A percentile compares a stretch with the other conserved stretches of the same genome.
Conservation (phyloP, 2,797 vertebrate genomes). For the Periparus ater region DNA sequence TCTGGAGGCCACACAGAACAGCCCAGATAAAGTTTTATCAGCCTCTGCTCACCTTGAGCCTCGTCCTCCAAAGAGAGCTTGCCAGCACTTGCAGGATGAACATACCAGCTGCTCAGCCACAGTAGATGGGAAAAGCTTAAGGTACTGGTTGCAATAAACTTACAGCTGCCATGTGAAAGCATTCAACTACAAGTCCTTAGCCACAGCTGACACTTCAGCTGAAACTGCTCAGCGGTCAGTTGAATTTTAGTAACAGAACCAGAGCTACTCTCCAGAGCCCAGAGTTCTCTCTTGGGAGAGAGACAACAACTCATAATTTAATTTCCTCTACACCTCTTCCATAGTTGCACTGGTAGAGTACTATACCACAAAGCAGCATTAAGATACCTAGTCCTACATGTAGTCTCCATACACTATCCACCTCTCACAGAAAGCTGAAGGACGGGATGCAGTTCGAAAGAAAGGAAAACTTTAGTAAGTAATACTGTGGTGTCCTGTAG, state of each 20-base stretch:
- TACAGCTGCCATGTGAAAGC: neutral
- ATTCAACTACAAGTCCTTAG: neutral
- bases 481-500: neutral
- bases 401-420: neutral
- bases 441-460: neutral
- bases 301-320: neutral
- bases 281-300: neutral
- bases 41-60: neutral
- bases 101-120: neutral
- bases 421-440: neutral
- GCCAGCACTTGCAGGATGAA: neutral
- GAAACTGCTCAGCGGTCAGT: neutral
- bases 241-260: neutral
- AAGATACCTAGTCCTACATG: neutral
- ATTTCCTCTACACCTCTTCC: neutral
- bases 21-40: neutral
- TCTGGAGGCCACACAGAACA: constrained; percentile 10
- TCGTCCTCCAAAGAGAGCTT: neutral
- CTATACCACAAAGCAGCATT: neutral
- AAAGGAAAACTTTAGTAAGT: neutral
- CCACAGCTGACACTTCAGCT: neutral
- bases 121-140: neutral
- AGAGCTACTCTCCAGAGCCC: neutral
- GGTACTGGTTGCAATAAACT: neutral
- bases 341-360: neutral